These are phyloP conservation scores for Scylla paramamosain DNA, from an alignment of 1,140 invertebrate species.

Conservation along the genomic window DNA sequence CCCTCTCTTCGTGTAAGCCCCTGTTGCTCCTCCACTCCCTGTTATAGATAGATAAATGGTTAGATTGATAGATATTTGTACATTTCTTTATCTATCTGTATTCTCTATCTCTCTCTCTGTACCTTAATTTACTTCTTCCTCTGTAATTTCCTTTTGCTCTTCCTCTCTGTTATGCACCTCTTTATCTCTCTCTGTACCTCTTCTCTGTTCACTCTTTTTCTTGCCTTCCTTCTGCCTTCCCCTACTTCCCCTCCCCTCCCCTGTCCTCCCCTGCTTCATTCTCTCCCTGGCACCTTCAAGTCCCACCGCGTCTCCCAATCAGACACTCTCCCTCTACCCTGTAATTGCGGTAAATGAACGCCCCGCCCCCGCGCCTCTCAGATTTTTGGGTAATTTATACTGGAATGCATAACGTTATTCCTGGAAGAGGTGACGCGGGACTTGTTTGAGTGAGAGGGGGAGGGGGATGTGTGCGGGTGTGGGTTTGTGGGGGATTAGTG, in stretches of 20 bases:
- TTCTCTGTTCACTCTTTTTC: neutral
- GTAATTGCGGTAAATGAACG: slow-evolving; percentile 69
- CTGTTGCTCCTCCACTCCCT: too few species aligned
- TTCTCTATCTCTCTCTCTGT: neutral
- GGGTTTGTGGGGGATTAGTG: neutral
- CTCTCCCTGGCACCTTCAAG: neutral
- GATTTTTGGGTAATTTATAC: slow-evolving; percentile 58
- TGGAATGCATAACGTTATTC: slow-evolving; percentile 53
- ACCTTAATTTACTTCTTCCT: too few species aligned
- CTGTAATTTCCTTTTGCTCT: neutral
- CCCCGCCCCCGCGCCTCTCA: slow-evolving; percentile 44
- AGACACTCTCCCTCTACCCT: slow-evolving; percentile 48
- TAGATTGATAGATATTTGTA: slow-evolving; percentile 52
- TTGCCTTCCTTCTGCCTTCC: neutral
- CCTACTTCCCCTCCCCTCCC: neutral
- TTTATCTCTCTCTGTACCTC: neutral
- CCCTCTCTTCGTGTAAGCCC: too few species aligned
- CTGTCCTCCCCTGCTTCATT: too few species aligned
- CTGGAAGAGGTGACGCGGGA: neutral
- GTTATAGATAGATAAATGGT: too few species aligned
- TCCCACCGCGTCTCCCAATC: slow-evolving; percentile 44
- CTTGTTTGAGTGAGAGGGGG: too few species aligned
- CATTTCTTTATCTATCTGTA: neutral
- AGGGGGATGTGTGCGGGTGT: slow-evolving; percentile 36
- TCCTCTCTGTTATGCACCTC: neutral